Percentiles rank a stretch among this genome's conserved stretches.
phyloP scores from a whole-genome alignment of 2,888 invertebrate species.

The Pandemis corylana region DNA sequence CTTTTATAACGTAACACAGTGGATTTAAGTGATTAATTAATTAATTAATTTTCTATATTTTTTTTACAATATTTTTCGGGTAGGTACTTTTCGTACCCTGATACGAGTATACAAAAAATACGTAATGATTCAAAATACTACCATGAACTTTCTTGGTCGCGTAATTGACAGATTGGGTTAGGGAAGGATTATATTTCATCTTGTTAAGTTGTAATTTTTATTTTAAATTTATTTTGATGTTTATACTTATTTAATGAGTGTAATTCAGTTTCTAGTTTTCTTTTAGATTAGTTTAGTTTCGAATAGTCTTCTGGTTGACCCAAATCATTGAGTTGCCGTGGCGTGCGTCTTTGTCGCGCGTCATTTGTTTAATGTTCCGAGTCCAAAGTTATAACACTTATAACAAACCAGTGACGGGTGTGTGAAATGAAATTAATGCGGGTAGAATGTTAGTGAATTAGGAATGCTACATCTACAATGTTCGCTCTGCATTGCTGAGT shows the following conservation, averaged over 20 bases:
- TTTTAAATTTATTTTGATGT: too few relatives aligned
- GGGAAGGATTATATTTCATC: too few relatives aligned
- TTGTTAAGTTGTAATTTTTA: too few relatives aligned
- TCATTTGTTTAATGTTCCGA: constrained; percentile 34
- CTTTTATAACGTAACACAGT: not conserved
- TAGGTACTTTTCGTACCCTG: too few relatives aligned
- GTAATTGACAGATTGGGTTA: too few relatives aligned
- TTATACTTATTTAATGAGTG: too few relatives aligned
- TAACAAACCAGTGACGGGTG: constrained; percentile 3
- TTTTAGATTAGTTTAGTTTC: not conserved
- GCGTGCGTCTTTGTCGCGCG: constrained; percentile 27
- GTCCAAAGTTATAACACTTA: constrained; percentile 6
- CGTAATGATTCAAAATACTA: too few relatives aligned
- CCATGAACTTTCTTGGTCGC: too few relatives aligned
- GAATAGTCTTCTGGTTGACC: not conserved
- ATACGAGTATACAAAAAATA: too few relatives aligned
- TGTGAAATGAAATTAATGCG: constrained; percentile 19
- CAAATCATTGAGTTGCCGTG: not conserved
- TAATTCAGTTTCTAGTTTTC: not conserved
- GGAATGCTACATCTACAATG: not conserved
- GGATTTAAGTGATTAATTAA: too few relatives aligned
- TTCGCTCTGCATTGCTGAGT: not conserved
- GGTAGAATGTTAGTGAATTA: constrained; percentile 9
- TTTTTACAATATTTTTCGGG: too few relatives aligned
- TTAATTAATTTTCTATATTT: not conserved